phyloP scores from a whole-genome alignment of 2,113 vertebrate genomes.

The Cisticola juncidis region DNA sequence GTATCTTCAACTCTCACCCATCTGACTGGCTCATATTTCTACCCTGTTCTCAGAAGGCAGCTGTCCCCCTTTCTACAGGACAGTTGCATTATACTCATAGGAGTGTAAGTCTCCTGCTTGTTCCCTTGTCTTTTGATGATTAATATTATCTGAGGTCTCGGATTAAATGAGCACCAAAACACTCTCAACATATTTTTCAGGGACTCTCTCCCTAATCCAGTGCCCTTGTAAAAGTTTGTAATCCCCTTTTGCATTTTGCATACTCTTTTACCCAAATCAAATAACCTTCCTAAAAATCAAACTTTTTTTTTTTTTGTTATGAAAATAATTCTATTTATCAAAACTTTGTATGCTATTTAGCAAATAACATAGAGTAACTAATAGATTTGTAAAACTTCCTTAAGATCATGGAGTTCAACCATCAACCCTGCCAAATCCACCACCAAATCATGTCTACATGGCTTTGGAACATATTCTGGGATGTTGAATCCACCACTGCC shows the following conservation, averaged over 20 bases:
- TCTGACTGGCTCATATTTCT: neutral
- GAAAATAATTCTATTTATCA: neutral
- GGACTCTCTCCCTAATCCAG: neutral
- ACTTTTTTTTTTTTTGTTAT: neutral
- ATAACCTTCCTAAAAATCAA: neutral
- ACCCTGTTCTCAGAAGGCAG: neutral
- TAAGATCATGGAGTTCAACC: neutral
- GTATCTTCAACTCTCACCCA: neutral
- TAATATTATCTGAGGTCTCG: neutral
- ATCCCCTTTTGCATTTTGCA: neutral
- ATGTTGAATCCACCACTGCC: neutral
- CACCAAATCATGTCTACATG: neutral
- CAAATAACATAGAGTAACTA: neutral
- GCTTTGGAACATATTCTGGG: neutral
- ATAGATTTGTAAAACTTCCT: neutral
- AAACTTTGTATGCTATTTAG: neutral
- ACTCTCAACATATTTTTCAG: neutral
- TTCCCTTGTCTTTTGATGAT: neutral
- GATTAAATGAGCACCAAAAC: neutral
- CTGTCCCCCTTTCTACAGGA: neutral
- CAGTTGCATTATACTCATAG: neutral
- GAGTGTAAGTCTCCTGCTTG: neutral
- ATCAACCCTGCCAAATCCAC: neutral
- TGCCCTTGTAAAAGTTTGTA: neutral
- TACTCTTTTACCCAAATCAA: neutral